These are phyloP conservation scores for Patella depressa DNA, from an alignment of 2,888 invertebrate genomes.

Conservation along the genomic window DNA sequence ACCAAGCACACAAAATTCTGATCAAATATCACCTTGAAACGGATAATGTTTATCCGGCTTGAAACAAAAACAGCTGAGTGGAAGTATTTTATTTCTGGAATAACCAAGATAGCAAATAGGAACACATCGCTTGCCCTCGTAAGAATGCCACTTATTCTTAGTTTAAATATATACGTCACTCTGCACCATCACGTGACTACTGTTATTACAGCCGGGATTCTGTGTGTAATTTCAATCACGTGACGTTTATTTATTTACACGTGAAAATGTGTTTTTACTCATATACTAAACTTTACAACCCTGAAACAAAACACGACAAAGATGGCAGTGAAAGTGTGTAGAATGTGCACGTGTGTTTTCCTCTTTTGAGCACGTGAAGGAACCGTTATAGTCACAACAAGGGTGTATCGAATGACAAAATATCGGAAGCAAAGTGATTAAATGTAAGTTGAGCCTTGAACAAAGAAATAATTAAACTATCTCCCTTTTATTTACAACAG, in stretches of 20 bases:
- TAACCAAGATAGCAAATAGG: background rate
- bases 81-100: background rate
- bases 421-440: background rate
- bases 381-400: slow-evolving; percentile 1
- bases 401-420: background rate
- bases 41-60: background rate
- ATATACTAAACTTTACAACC: slow-evolving; percentile 4
- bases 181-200: background rate
- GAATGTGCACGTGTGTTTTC: background rate
- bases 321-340: background rate
- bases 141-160: background rate
- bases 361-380: background rate
- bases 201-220: slow-evolving; percentile 1
- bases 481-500: background rate
- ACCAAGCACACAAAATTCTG: background rate
- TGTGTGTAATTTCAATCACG: slow-evolving; percentile 1
- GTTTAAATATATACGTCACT: slow-evolving; percentile 6
- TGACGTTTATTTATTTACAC: slow-evolving; percentile 9
- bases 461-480: slow-evolving; percentile 10
- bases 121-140: slow-evolving; percentile 1
- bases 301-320: background rate
- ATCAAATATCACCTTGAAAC: slow-evolving; percentile 7
- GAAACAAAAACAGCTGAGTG: slow-evolving; percentile 7
- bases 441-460: slow-evolving; percentile 1
- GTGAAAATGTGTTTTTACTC: slow-evolving; percentile 7